These are phyloP conservation scores for Netelia virgata DNA, from an alignment of 2,888 invertebrate species.

Conservation along the genomic window DNA sequence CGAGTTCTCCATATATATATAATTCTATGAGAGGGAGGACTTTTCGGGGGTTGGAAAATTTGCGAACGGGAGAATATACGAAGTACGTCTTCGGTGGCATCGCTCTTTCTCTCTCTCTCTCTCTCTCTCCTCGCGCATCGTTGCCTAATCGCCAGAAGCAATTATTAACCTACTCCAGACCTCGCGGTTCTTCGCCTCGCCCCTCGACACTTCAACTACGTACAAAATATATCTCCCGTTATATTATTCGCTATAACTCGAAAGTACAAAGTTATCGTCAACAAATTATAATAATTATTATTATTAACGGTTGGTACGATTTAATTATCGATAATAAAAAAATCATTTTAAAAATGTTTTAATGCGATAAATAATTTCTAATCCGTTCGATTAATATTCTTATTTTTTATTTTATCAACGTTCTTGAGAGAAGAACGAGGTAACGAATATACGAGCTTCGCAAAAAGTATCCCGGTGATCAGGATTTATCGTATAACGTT, in stretches of 20 bases:
- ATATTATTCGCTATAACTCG: no score
- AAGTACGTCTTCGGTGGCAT: constrained; percentile 22
- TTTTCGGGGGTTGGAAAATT: constrained; percentile 5
- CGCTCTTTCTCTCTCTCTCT: no score
- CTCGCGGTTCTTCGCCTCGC: no score
- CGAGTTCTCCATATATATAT: background rate
- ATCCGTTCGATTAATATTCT: background rate
- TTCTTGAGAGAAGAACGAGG: constrained; percentile 19
- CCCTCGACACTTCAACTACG: no score
- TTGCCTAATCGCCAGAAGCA: constrained; percentile 55
- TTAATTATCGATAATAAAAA: no score
- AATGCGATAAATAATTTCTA: background rate
- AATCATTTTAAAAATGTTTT: no score
- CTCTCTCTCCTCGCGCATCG: constrained; percentile 26
- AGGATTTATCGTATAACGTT: constrained; percentile 29
- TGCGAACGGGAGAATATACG: constrained; percentile 22
- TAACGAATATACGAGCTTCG: background rate
- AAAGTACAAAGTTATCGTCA: no score
- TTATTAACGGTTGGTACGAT: no score
- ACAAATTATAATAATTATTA: no score
- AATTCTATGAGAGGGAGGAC: background rate
- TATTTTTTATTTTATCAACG: background rate
- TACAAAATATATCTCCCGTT: no score
- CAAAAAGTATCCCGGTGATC: constrained; percentile 2
- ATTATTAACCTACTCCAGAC: constrained; percentile 56